These are phyloP conservation scores for Balearica regulorum DNA, from an alignment of 2,797 vertebrate species.

Conservation along the genomic window DNA sequence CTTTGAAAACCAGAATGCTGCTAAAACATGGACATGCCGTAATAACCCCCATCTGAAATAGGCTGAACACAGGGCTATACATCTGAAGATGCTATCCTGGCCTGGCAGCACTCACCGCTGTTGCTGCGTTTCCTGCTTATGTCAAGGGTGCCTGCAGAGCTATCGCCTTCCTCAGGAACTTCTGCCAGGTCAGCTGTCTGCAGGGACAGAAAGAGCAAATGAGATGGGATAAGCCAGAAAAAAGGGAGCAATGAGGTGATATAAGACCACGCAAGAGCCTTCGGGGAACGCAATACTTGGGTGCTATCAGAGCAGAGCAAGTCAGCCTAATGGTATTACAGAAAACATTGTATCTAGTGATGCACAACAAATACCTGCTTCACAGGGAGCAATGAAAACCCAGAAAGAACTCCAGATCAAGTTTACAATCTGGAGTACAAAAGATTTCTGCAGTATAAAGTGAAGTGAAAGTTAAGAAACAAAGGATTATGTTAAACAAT, in stretches of 20 bases:
- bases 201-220: background rate
- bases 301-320: background rate
- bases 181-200: slow-evolving; percentile 91
- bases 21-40: background rate
- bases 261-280: background rate
- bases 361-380: background rate
- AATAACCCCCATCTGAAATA: background rate
- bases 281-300: background rate
- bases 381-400: background rate
- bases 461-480: background rate
- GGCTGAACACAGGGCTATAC: background rate
- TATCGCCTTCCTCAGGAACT: slow-evolving; percentile 87
- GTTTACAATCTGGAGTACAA: background rate
- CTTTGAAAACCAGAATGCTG: background rate
- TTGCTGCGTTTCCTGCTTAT: slow-evolving; percentile 86
- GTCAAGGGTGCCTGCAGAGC: slow-evolving; percentile 79
- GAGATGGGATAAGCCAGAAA: background rate
- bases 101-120: slow-evolving; percentile 79
- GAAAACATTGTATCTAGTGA: background rate
- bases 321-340: background rate
- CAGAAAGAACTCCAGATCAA: background rate
- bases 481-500: background rate
- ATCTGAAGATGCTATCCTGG: background rate
- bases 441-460: background rate
- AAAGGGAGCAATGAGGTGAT: background rate